Evolutionary conservation across 2,113 vertebrate genomes (phyloP).

Genomic region (Catharus bicknelli): DNA sequence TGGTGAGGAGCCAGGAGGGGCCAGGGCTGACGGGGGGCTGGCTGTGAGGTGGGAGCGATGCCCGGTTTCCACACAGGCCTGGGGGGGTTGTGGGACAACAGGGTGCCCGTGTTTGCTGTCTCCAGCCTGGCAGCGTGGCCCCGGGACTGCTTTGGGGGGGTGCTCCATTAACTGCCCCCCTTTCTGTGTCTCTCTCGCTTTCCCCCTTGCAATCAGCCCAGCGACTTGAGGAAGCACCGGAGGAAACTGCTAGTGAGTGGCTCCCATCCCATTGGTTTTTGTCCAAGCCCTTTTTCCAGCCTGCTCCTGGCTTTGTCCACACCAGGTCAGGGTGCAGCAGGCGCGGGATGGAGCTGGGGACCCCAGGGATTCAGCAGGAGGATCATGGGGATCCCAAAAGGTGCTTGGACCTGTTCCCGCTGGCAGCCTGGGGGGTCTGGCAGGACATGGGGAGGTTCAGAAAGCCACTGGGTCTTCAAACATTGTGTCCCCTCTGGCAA

Average conservation of each 20-base stretch:
- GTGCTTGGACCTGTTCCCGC: not conserved
- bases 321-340: slow-evolving; percentile 61
- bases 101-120: not conserved
- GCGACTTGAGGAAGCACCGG: slow-evolving; percentile 96
- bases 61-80: accelerated
- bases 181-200: slow-evolving; percentile 71
- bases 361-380: slow-evolving; percentile 45
- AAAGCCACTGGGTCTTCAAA: slow-evolving; percentile 35
- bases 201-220: slow-evolving; percentile 83
- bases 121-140: slow-evolving; percentile 18
- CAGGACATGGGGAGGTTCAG: slow-evolving; percentile 37
- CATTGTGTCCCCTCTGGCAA: not conserved
- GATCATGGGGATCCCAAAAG: slow-evolving; percentile 22
- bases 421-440: slow-evolving; percentile 29
- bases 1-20: slow-evolving; percentile 77
- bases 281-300: slow-evolving; percentile 62
- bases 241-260: slow-evolving; percentile 92
- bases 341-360: slow-evolving; percentile 64
- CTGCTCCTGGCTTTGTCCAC: slow-evolving; percentile 61
- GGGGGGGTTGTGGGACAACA: not conserved
- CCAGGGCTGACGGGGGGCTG: accelerated
- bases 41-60: not conserved
- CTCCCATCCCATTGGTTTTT: slow-evolving; percentile 32
- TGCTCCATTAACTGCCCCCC: slow-evolving; percentile 52
- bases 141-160: not conserved